Conservation (phyloP, 2,113 vertebrate species). For the Ceuthmochares aereus region DNA sequence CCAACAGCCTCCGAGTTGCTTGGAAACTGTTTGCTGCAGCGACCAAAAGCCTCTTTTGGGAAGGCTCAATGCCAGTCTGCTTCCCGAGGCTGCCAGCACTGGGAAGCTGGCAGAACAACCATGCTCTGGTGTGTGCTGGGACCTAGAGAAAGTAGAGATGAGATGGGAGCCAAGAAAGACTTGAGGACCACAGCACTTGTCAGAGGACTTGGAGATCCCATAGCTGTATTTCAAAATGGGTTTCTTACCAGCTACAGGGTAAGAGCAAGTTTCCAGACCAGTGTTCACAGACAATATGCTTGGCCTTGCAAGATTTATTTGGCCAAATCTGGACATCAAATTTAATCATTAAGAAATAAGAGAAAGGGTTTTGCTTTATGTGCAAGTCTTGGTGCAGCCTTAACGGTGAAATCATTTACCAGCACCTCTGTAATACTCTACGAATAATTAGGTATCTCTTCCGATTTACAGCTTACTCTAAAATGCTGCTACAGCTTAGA, state of each 20-base stretch:
- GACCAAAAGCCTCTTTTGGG: not conserved
- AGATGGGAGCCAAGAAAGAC: not conserved
- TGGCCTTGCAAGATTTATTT: not conserved
- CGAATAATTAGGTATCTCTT: constrained; percentile 40
- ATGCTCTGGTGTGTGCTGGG: not conserved
- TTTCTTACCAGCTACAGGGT: not conserved
- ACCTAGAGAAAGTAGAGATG: not conserved
- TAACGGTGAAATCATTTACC: constrained; percentile 1
- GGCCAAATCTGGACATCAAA: not conserved
- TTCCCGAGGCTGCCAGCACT: not conserved
- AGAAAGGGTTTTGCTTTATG: not conserved
- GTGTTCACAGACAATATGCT: rapidly evolving
- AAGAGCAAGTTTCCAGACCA: not conserved
- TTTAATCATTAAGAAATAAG: not conserved
- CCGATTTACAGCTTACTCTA: constrained; percentile 10
- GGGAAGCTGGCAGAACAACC: not conserved
- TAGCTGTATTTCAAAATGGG: not conserved
- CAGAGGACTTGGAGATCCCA: not conserved
- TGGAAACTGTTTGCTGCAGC: constrained; percentile 66
- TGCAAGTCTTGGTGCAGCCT: not conserved
- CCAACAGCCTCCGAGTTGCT: constrained; percentile 48
- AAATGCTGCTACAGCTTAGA: constrained; percentile 22
- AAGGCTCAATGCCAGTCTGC: not conserved
- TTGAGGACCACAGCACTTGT: rapidly evolving
- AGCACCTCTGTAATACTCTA: not conserved